phyloP scores from a whole-genome alignment of 2,113 vertebrate species.

The Ptilonorhynchus violaceus region DNA sequence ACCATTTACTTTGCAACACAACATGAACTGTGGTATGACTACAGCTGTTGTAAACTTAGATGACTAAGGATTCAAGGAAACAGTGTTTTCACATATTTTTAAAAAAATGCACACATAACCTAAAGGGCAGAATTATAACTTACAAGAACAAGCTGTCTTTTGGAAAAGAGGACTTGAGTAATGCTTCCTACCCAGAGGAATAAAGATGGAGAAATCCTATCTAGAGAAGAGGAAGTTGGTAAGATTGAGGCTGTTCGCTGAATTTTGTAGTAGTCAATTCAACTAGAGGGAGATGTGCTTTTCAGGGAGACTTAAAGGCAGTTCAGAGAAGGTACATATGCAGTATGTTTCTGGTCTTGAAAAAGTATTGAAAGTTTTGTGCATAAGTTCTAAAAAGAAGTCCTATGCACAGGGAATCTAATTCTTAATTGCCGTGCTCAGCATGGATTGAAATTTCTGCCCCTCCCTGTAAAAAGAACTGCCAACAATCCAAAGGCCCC shows the following conservation, averaged over 20 bases:
- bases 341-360: neutral
- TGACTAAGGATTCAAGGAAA: neutral
- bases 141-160: slow-evolving; percentile 16
- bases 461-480: neutral
- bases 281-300: neutral
- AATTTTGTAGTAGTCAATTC: neutral
- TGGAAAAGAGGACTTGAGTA: slow-evolving; percentile 20
- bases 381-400: neutral
- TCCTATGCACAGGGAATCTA: neutral
- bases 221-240: slow-evolving; percentile 18
- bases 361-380: neutral
- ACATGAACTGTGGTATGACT: neutral
- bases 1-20: neutral
- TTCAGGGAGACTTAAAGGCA: neutral
- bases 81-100: neutral
- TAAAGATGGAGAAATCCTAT: slow-evolving; percentile 39
- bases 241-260: neutral
- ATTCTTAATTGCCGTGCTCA: neutral
- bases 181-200: slow-evolving; percentile 16
- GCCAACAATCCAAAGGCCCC: neutral
- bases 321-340: neutral
- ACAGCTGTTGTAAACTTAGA: neutral
- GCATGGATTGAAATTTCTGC: neutral
- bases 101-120: neutral
- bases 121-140: slow-evolving; percentile 3